Evolutionary conservation across 1,140 invertebrate genomes (phyloP).

Genomic region (Gonatopus flavifemur): DNA sequence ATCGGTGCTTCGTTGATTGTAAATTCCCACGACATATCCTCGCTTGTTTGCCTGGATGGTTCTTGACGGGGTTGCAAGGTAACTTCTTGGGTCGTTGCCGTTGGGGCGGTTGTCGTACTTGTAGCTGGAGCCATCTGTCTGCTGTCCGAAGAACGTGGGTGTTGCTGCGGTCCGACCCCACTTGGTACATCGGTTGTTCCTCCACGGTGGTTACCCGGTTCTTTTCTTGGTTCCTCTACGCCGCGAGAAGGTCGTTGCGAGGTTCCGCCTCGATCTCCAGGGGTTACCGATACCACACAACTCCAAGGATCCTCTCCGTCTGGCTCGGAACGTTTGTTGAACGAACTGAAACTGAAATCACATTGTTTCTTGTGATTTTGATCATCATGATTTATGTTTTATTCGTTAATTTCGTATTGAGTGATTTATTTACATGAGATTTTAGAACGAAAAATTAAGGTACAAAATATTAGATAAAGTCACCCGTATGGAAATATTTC

Average conservation of each 20-base stretch:
- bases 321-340: conserved; percentile 52
- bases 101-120: not conserved
- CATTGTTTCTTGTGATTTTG: too few relatives aligned
- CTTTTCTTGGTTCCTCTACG: conserved; percentile 42
- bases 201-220: conserved; percentile 29
- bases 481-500: too few relatives aligned
- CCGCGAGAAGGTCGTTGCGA: conserved; percentile 44
- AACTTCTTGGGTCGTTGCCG: conserved; percentile 8
- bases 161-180: not conserved
- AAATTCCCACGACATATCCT: conserved; percentile 61
- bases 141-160: conserved; percentile 17
- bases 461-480: too few relatives aligned
- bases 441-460: too few relatives aligned
- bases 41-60: conserved; percentile 47
- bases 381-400: too few relatives aligned
- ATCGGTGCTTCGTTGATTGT: conserved; percentile 63
- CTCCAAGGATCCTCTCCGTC: conserved; percentile 52
- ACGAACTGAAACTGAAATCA: conserved; percentile 55
- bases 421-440: too few relatives aligned
- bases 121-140: conserved; percentile 20
- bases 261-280: conserved; percentile 18
- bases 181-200: conserved; percentile 20
- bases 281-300: conserved; percentile 37
- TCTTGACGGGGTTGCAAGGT: conserved; percentile 20
- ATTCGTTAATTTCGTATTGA: too few relatives aligned